Percentiles rank a stretch among this genome's conserved stretches.
Conservation (phyloP, 1,140 invertebrate species). For the Drosophila teissieri region DNA sequence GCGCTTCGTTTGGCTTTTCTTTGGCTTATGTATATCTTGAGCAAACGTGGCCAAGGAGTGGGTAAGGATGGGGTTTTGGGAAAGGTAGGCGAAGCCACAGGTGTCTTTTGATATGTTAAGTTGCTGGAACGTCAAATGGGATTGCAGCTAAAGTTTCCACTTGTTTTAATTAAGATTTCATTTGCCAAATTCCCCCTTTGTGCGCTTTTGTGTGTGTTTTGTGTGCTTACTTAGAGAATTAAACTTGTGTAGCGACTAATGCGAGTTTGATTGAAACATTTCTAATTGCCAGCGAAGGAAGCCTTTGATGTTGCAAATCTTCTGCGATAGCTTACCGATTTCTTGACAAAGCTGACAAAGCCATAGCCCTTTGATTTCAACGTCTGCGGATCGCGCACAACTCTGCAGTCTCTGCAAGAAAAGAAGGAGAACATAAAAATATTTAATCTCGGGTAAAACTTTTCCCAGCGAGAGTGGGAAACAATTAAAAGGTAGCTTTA, state of each 20-base stretch:
- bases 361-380: conserved; percentile 99
- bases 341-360: conserved; percentile 99
- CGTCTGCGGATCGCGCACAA: conserved; percentile 99
- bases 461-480: background rate
- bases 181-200: conserved; percentile 9
- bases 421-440: conserved; percentile 34
- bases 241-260: conserved; percentile 48
- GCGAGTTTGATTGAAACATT: conserved; percentile 57
- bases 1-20: conserved; percentile 42
- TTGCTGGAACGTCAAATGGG: conserved; percentile 30
- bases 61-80: background rate
- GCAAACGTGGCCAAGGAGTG: conserved; percentile 1
- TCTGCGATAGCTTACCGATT: conserved; percentile 91
- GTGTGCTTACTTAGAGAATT: conserved; percentile 55
- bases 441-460: conserved; percentile 29
- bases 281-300: conserved; percentile 42
- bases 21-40: conserved; percentile 31
- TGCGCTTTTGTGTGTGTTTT: conserved; percentile 6
- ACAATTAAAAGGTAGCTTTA: conserved; percentile 33
- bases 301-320: conserved; percentile 45
- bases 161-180: conserved; percentile 65
- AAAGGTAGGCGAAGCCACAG: conserved; percentile 36
- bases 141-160: conserved; percentile 36
- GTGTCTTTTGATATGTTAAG: conserved; percentile 64
- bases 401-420: conserved; percentile 97